These are phyloP conservation scores for Polypedilum vanderplanki DNA, from an alignment of 1,140 invertebrate species.

Conservation along the genomic window DNA sequence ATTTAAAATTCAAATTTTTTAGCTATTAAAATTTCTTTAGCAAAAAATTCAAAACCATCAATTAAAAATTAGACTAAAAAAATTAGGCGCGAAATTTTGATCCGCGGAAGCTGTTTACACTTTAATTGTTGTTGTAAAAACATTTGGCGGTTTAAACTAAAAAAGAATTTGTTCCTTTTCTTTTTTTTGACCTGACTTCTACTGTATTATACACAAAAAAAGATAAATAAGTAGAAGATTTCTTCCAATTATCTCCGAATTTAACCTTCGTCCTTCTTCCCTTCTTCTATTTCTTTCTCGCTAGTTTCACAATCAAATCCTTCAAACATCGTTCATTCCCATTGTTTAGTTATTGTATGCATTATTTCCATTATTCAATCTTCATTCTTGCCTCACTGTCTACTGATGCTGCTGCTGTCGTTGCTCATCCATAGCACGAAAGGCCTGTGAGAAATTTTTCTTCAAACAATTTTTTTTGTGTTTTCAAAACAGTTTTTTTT, in stretches of 20 bases:
- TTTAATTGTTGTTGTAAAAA: background rate
- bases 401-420: background rate
- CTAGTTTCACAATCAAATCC: conserved; percentile 23
- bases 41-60: too few species aligned
- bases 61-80: background rate
- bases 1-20: too few species aligned
- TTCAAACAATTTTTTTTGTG: background rate
- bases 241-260: conserved; percentile 26
- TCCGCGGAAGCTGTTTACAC: conserved; percentile 10
- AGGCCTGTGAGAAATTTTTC: background rate
- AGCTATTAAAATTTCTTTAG: too few species aligned
- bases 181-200: conserved; percentile 26
- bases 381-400: background rate
- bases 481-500: background rate
- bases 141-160: background rate
- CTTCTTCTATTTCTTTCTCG: background rate
- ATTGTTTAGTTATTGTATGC: background rate
- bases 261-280: conserved; percentile 26
- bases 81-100: conserved; percentile 9
- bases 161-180: background rate
- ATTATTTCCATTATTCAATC: background rate
- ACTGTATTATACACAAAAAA: background rate
- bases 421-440: background rate
- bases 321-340: background rate
- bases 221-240: background rate